These are phyloP conservation scores for Bacillus rossius DNA, from an alignment of 1,140 invertebrate species.

Conservation along the genomic window DNA sequence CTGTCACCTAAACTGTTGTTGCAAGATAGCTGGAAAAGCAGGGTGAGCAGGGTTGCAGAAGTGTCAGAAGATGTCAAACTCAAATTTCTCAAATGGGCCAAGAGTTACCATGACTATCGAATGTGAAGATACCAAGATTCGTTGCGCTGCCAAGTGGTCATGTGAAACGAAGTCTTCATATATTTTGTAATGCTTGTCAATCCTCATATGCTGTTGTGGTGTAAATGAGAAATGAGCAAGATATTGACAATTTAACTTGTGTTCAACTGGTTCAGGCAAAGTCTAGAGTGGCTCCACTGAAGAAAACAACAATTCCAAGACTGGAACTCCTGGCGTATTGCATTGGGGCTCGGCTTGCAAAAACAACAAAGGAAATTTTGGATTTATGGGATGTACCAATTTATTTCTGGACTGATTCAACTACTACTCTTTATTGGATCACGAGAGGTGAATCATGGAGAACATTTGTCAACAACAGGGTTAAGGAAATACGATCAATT, in stretches of 20 bases:
- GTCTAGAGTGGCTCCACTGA: conserved; percentile 32
- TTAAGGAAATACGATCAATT: conserved; percentile 19
- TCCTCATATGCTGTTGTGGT: conserved; percentile 30
- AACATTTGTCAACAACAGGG: conserved; percentile 24
- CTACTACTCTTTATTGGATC: conserved; percentile 33
- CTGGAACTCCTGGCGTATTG: conserved; percentile 36
- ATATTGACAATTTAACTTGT: background rate
- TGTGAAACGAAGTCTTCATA: conserved; percentile 22
- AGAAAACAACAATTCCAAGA: conserved; percentile 30
- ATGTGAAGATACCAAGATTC: conserved; percentile 25
- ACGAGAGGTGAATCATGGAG: conserved; percentile 18
- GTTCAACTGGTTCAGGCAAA: conserved; percentile 31
- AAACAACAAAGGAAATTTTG: conserved; percentile 19
- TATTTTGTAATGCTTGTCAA: conserved; percentile 36
- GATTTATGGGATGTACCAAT: conserved; percentile 12
- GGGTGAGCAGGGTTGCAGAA: conserved; percentile 25
- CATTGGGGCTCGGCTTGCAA: conserved; percentile 29
- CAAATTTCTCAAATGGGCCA: conserved; percentile 23
- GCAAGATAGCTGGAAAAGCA: conserved; percentile 26
- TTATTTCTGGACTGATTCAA: conserved; percentile 35
- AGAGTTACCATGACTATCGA: conserved; percentile 15
- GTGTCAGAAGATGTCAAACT: conserved; percentile 7
- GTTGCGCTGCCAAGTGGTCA: conserved; percentile 7
- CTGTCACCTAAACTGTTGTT: conserved; percentile 28
- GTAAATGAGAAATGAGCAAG: conserved; percentile 24